Evolutionary conservation across 1,140 invertebrate species (phyloP).

Genomic region (Brachionus paranguensis): DNA sequence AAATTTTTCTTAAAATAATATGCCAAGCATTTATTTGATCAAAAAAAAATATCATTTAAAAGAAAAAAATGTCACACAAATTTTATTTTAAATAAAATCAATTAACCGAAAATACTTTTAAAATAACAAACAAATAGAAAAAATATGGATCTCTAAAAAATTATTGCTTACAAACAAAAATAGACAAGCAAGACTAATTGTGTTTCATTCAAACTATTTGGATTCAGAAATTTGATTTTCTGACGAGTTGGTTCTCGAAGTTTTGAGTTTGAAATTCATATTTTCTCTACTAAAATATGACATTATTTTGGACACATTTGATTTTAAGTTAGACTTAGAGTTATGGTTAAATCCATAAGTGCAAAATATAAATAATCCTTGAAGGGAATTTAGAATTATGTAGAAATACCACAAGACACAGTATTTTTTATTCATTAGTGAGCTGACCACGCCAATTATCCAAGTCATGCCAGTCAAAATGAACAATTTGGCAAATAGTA

Average conservation of each 20-base stretch:
- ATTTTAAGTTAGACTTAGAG: neutral
- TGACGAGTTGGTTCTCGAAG: neutral
- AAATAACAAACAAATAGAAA: neutral
- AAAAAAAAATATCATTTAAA: no score
- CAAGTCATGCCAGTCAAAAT: neutral
- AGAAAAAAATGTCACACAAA: neutral
- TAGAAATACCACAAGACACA: neutral
- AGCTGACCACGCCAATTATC: neutral
- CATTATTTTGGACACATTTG: neutral
- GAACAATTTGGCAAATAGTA: neutral
- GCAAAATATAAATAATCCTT: neutral
- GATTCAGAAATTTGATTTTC: neutral
- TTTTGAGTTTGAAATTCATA: neutral
- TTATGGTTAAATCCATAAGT: neutral
- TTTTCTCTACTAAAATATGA: neutral
- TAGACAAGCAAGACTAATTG: neutral
- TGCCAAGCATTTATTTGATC: no score
- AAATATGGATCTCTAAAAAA: neutral
- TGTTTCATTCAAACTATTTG: neutral
- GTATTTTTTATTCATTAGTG: neutral
- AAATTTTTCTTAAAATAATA: no score
- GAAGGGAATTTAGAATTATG: neutral
- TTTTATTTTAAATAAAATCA: neutral
- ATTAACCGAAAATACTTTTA: neutral
- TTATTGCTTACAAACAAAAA: neutral